A percentile compares a stretch with the other conserved stretches of the same genome.
Conservation (phyloP, 2,888 invertebrate genomes). For the Pandemis cinnamomeana region DNA sequence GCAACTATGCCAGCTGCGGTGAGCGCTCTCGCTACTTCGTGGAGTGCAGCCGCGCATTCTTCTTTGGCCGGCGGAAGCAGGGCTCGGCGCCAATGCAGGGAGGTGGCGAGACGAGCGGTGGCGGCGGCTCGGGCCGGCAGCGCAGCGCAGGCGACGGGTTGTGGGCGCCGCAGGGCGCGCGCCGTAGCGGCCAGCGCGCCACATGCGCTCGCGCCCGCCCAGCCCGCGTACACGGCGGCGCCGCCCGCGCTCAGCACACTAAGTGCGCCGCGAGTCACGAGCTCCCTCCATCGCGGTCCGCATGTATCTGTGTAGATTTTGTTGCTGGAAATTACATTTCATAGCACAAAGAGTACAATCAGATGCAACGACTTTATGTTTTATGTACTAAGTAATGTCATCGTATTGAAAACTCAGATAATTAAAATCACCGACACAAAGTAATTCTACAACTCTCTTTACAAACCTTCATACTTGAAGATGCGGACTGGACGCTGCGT, state of each 20-base stretch:
- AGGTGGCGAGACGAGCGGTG: slow-evolving; percentile 52
- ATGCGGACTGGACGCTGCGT: slow-evolving; percentile 45
- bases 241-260: slow-evolving; percentile 55
- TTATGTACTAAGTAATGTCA: too few species aligned
- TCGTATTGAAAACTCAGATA: too few species aligned
- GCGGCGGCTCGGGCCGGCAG: slow-evolving; percentile 54
- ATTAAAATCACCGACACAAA: neutral
- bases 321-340: neutral
- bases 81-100: slow-evolving; percentile 25
- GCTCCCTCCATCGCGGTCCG: slow-evolving; percentile 54
- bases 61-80: slow-evolving; percentile 37
- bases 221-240: slow-evolving; percentile 52
- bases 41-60: slow-evolving; percentile 30
- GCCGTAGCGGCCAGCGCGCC: slow-evolving; percentile 55
- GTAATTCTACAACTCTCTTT: neutral
- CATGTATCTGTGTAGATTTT: slow-evolving; percentile 61
- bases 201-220: slow-evolving; percentile 56
- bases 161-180: slow-evolving; percentile 49
- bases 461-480: slow-evolving; percentile 54
- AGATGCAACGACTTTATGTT: neutral
- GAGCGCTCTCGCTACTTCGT: slow-evolving; percentile 22
- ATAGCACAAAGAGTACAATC: neutral
- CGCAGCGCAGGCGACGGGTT: slow-evolving; percentile 49
- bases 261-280: slow-evolving; percentile 58
- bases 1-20: slow-evolving; percentile 45